Percentiles rank a stretch among this genome's conserved stretches.
Evolutionary conservation across 1,140 invertebrate genomes (phyloP).

Genomic region (Macrobrachium nipponense): DNA sequence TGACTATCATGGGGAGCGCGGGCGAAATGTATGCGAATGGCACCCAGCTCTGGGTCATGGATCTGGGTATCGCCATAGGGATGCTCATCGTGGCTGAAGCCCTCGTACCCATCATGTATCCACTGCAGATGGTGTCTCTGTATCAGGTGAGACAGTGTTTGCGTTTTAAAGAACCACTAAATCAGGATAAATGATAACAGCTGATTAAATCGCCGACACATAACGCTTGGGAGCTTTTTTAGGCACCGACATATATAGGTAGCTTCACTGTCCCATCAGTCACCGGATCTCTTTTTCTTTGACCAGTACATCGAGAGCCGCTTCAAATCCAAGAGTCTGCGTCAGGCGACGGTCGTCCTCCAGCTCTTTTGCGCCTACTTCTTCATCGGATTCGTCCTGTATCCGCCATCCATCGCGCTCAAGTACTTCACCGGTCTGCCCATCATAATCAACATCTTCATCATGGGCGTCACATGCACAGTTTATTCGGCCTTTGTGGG

Average conservation of each 20-base stretch:
- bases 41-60: conserved; percentile 64
- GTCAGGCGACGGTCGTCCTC: conserved; percentile 51
- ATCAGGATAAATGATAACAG: no score
- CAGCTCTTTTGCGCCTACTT: conserved; percentile 68
- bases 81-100: conserved; percentile 66
- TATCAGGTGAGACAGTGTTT: conserved; percentile 65
- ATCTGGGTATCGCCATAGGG: conserved; percentile 64
- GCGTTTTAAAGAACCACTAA: no score
- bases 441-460: conserved; percentile 82
- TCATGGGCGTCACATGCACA: conserved; percentile 91
- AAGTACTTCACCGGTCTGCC: conserved; percentile 89
- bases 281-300: background rate
- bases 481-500: conserved; percentile 87
- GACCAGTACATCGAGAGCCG: conserved; percentile 58
- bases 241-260: no score
- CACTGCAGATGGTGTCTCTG: conserved; percentile 67
- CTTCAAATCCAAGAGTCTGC: conserved; percentile 57
- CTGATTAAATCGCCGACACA: no score
- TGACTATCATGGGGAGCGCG: conserved; percentile 66
- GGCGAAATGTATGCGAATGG: conserved; percentile 67
- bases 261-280: no score
- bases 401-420: conserved; percentile 91
- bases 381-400: conserved; percentile 93
- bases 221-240: no score
- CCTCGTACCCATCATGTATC: conserved; percentile 69